Base-by-base conservation (phyloP, 2,888 invertebrate genomes). In the Apotomis betuletana region DNA sequence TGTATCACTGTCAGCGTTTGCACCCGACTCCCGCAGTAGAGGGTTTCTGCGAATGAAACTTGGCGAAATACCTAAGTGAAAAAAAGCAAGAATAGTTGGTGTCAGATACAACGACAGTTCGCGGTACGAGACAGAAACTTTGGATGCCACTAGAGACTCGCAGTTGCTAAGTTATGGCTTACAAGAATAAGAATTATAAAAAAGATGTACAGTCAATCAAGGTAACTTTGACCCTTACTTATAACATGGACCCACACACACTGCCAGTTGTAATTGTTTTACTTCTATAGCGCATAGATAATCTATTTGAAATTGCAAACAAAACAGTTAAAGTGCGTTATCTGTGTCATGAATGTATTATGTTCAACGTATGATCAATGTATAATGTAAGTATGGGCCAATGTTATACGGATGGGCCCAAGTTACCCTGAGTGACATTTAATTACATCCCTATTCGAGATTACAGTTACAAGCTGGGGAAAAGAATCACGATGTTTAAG, bases 31-130 rank as follows among this genome's bases (percentile, higher is more conserved):
- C 74, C 78, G 75, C 79, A 78, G 83, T 77, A 75, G 77, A 74
- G 83, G 84, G 80, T 84, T 84, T 83, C 83, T 83, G 79, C 41
- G 63, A 88, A 89, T 87, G 84, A 87, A 90, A 90, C 87, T 89
- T 89, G 84, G 77, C 79, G 78, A 86, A 89, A 88, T 86, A 87
- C 84, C 83, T 83, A 85, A 88, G 84, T 85, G 81, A 83, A 87
- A 89, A 85, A 86, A 87, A 76, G 80, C 78, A 81, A 83, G 84
- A 86, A 87, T 85, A 88, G 89, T 88, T 81, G 87, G 88, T 90
- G 90, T 91, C 92, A 89, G 89, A 87, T 87, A 89, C 92, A 90
- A 88, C 87, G 87, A 86, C 84, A 83, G 85, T 87, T 87, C 85
- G 83, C 81, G 82, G 87, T 85, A 82, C 78, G 82, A 85, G 84